These are phyloP conservation scores for Panopea generosa DNA, from an alignment of 2,888 invertebrate genomes.

Conservation along the genomic window DNA sequence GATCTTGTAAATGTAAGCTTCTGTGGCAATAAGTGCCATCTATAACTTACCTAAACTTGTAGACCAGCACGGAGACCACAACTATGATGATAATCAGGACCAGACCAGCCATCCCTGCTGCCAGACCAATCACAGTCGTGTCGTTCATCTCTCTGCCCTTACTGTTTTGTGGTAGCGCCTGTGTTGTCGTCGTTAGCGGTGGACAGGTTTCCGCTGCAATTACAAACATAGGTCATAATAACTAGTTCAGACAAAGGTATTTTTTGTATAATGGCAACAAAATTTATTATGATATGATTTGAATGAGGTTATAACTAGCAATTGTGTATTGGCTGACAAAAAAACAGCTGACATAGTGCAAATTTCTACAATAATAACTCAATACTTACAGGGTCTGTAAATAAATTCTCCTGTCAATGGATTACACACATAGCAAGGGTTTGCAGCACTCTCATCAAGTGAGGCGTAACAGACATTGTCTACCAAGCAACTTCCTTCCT, in stretches of 20 bases:
- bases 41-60: constrained; percentile 34
- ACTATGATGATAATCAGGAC: constrained; percentile 37
- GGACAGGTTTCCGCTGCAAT: constrained; percentile 47
- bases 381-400: constrained; percentile 47
- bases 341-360: too few relatives aligned
- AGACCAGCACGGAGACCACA: constrained; percentile 19
- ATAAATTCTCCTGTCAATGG: constrained; percentile 28
- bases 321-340: too few relatives aligned
- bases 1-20: too few relatives aligned
- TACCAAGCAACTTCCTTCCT: constrained; percentile 72
- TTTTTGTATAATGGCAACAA: too few relatives aligned
- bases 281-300: too few relatives aligned
- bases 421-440: constrained; percentile 52
- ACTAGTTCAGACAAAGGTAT: too few relatives aligned
- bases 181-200: constrained; percentile 12
- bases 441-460: constrained; percentile 16
- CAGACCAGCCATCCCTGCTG: constrained; percentile 46
- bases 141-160: constrained; percentile 41
- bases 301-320: too few relatives aligned
- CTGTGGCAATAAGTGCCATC: too few relatives aligned
- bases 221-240: too few relatives aligned
- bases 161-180: neutral
- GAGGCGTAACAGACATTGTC: constrained; percentile 68
- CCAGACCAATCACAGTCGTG: constrained; percentile 45
- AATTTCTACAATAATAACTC: too few relatives aligned